A percentile compares a stretch with the other conserved stretches of the same genome.
Conservation (phyloP, 2,797 vertebrate genomes). For the Gallinago solitaria region DNA sequence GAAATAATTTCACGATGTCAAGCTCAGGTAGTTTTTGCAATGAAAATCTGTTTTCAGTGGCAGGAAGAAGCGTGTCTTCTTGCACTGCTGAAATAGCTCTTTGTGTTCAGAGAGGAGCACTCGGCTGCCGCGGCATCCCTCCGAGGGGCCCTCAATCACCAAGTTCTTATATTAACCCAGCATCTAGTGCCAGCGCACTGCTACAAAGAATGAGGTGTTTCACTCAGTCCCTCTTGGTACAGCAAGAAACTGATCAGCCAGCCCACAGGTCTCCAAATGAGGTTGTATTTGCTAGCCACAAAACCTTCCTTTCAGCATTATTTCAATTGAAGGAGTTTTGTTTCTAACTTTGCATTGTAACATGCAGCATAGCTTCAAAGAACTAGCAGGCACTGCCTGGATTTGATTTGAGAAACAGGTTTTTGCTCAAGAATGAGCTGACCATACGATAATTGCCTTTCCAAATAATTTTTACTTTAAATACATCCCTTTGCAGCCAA, state of each 20-base stretch:
- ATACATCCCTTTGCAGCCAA: not conserved
- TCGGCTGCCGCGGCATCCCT: not conserved
- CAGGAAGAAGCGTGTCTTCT: slow-evolving; percentile 21
- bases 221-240: not conserved
- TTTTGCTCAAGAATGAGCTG: not conserved
- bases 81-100: slow-evolving; percentile 15
- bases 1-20: slow-evolving; percentile 10
- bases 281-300: slow-evolving; percentile 26
- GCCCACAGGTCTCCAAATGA: not conserved
- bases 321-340: not conserved
- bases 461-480: not conserved
- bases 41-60: slow-evolving; percentile 1
- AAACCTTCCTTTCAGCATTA: slow-evolving; percentile 3
- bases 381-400: not conserved
- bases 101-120: not conserved
- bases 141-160: slow-evolving; percentile 23
- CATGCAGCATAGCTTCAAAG: not conserved
- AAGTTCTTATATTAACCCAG: not conserved
- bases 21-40: slow-evolving; percentile 44
- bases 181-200: not conserved
- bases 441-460: not conserved
- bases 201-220: slow-evolving; percentile 47
- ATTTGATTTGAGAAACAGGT: not conserved
- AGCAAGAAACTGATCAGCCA: not conserved
- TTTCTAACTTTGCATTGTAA: not conserved